Evolutionary conservation across 2,113 vertebrate genomes (phyloP).

Genomic region (Erythrocercus mccallii): DNA sequence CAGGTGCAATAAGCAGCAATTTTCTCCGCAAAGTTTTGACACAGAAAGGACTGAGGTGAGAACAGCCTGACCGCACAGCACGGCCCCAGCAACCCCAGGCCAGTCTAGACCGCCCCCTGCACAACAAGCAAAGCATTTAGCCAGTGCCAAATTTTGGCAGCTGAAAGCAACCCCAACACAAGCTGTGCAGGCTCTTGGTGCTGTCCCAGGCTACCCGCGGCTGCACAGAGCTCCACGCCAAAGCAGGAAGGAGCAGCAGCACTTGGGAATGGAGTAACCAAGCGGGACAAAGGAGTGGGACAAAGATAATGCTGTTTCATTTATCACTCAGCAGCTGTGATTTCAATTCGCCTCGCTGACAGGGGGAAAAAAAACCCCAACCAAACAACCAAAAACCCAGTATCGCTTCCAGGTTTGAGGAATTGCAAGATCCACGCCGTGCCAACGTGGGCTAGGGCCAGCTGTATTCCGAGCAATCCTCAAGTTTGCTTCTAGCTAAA

Average conservation of each 20-base stretch:
- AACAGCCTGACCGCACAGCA: not conserved
- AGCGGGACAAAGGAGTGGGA: not conserved
- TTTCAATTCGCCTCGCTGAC: not conserved
- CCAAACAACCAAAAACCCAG: not conserved
- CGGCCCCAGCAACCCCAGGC: not conserved
- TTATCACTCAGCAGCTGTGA: not conserved
- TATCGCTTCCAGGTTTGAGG: not conserved
- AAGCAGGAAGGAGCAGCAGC: not conserved
- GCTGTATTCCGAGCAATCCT: not conserved
- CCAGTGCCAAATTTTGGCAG: not conserved
- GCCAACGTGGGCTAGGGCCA: rapidly evolving
- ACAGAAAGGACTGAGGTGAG: not conserved
- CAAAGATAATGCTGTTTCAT: not conserved
- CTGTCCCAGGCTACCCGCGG: not conserved
- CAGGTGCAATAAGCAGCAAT: not conserved
- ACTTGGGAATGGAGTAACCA: not conserved
- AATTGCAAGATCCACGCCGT: too few species aligned
- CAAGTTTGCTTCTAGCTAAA: not conserved
- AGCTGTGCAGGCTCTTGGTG: not conserved
- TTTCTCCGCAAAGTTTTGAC: not conserved
- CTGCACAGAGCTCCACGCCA: not conserved
- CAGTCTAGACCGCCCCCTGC: not conserved
- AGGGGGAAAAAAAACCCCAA: not conserved
- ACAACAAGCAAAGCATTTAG: not conserved
- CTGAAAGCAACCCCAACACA: not conserved